Base-by-base conservation (phyloP, 2,113 vertebrate genomes). In the Myotis lucifugus region DNA sequence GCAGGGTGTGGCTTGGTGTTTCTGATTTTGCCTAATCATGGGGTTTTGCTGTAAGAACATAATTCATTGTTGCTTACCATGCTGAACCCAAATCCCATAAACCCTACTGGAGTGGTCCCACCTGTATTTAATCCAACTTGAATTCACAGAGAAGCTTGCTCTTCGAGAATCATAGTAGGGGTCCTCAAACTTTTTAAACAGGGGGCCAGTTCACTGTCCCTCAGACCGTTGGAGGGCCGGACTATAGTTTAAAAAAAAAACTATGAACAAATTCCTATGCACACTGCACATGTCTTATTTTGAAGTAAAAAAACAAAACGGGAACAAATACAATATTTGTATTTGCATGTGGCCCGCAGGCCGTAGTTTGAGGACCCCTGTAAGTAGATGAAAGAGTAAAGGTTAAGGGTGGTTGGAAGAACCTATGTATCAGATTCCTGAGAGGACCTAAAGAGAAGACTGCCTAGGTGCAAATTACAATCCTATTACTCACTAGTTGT, bases 21-120 rank as follows among this genome's bases (percentile, higher is more conserved):
- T 87, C 85, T 90, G 85, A 73, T 95, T 90, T 85, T 83, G 52
- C 66, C 72, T 86, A 40, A 52, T 79, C 15, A 37, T 37, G 32
- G 46, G 69, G 21, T 67, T 27, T 50, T 85, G 61, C 9, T 29
- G 0, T 66, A 88, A 85, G 37, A 93, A 61, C 13, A 23, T 19
- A 92, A 83, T 42, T 42, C 48, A 73, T 0, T 25, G 29, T 23
- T 40, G 61, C 61, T 50, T 34, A 81, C 48, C 29, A 27, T 6
- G 27, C 37, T 48, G 77, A 92, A 94, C 82, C 32, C 46, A 40
- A 4, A 40, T 73, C 50, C 74, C 27, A 6, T 14, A 66, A 91
- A 25, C 27, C 23, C 37, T 81, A 17, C n/a, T 72, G 2, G 2
- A 76, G 64, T 6, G 23, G 54, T 46, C 42, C 66, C 4, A 29